A percentile compares a stretch with the other conserved stretches of the same genome.
Evolutionary conservation across 2,888 invertebrate genomes (phyloP).

Genomic region (Cephus pygmeus): DNA sequence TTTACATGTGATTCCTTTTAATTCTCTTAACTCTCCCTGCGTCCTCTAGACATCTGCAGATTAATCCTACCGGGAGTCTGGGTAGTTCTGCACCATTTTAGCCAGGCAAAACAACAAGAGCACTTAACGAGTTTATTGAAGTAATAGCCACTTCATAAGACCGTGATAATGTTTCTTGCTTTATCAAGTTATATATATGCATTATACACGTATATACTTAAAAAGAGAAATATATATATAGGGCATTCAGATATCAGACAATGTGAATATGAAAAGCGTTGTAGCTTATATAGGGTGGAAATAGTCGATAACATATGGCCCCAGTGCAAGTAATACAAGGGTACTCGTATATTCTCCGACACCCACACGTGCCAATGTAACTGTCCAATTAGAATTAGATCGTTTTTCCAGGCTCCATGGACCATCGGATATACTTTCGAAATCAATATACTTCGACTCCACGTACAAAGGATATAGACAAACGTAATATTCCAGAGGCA

Average conservation of each 20-base stretch:
- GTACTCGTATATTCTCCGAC: background rate
- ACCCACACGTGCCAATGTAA: background rate
- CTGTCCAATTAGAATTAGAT: background rate
- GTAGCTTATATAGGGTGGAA: background rate
- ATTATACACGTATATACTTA: too few relatives aligned
- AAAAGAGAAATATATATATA: background rate
- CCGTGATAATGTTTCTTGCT: background rate
- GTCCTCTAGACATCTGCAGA: background rate
- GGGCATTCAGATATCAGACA: background rate
- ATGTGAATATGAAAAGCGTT: background rate
- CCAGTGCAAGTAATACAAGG: background rate
- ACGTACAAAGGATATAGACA: background rate
- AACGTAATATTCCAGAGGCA: background rate
- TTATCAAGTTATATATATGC: background rate
- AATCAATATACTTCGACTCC: background rate
- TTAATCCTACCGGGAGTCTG: background rate
- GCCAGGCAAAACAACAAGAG: background rate
- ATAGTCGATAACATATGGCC: background rate
- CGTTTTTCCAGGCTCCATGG: background rate
- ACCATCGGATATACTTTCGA: background rate
- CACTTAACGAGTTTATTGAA: background rate
- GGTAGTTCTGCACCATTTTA: background rate
- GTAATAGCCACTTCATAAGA: background rate
- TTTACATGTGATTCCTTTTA: background rate
- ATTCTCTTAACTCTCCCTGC: background rate